These are phyloP conservation scores for Herpetotheres cachinnans DNA, from an alignment of 2,113 vertebrate genomes.

Conservation along the genomic window DNA sequence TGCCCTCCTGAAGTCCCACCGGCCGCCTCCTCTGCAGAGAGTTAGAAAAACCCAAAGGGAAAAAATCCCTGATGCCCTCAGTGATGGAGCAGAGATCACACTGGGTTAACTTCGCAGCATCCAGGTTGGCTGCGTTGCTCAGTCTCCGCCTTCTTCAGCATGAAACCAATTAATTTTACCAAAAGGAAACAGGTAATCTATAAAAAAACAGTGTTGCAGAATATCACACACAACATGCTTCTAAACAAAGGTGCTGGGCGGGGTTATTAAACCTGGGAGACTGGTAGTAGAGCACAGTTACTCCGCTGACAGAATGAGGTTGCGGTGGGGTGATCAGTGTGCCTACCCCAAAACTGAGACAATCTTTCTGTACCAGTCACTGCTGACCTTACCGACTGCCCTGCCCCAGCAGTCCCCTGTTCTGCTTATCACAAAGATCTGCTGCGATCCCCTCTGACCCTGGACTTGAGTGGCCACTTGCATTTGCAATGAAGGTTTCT, in stretches of 20 bases:
- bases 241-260: background rate
- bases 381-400: background rate
- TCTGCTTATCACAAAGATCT: background rate
- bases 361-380: background rate
- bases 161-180: background rate
- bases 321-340: background rate
- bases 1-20: background rate
- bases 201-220: background rate
- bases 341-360: background rate
- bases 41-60: background rate
- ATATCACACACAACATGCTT: accelerated
- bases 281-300: background rate
- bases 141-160: background rate
- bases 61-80: background rate
- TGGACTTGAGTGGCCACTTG: background rate
- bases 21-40: background rate
- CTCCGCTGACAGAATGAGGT: background rate
- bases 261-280: background rate
- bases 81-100: background rate
- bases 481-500: background rate
- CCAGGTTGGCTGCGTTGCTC: background rate
- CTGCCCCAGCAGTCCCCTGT: background rate
- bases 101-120: background rate
- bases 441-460: background rate
- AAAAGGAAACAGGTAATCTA: background rate